Evolutionary conservation across 53 echinoderm and acorn worm species (phyloP).

Genomic region (Echinarachnius parma): DNA sequence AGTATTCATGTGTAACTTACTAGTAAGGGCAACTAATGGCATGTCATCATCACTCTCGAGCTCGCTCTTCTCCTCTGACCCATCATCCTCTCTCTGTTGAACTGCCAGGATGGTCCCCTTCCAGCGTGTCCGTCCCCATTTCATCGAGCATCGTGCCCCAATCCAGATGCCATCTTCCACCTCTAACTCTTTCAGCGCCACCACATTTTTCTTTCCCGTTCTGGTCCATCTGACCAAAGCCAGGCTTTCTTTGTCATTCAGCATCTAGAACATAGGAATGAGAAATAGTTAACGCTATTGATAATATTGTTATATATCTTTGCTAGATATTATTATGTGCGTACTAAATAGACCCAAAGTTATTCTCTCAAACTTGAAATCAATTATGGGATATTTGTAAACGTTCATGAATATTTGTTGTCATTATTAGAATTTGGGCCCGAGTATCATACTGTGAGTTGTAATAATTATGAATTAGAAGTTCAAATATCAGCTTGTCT

Average conservation of each 20-base stretch:
- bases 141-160: neutral
- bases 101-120: neutral
- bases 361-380: too few species aligned
- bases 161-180: neutral
- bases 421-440: too few species aligned
- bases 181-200: neutral
- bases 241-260: neutral
- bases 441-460: too few species aligned
- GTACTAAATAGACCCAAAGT: too few species aligned
- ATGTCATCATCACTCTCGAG: neutral
- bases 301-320: too few species aligned
- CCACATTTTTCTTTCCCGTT: constrained; percentile 3
- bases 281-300: too few species aligned
- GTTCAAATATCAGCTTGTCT: too few species aligned
- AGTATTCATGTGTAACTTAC: neutral
- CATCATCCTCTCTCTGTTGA: neutral
- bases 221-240: neutral
- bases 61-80: neutral
- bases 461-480: too few species aligned
- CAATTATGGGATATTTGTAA: too few species aligned
- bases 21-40: neutral
- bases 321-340: too few species aligned
- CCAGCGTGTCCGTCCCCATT: neutral
- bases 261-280: constrained; percentile 3
- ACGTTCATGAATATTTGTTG: too few species aligned